Conservation (phyloP, 2,113 vertebrate species). For the Psammodynastes pulverulentus region DNA sequence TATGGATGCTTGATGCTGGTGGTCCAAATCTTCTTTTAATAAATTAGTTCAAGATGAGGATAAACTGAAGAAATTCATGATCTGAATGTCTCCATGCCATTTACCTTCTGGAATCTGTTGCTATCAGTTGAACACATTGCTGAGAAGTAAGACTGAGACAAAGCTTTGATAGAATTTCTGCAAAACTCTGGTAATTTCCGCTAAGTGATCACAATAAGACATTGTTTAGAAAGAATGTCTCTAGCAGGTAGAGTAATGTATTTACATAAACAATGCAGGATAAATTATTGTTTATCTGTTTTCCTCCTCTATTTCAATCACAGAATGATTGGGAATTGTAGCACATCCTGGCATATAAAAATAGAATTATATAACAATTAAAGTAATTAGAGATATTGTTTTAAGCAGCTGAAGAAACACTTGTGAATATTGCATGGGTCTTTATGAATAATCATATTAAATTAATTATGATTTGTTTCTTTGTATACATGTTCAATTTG, state of each 20-base stretch:
- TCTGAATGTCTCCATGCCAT: background rate
- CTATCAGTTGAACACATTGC: background rate
- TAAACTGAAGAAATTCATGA: background rate
- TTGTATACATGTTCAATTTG: constrained; percentile 15
- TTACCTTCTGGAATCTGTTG: background rate
- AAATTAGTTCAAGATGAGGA: background rate
- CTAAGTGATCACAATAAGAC: constrained; percentile 2
- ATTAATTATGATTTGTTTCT: constrained; percentile 1
- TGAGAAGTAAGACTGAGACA: constrained; percentile 3
- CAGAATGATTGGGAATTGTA: constrained; percentile 20
- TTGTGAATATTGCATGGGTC: constrained; percentile 25
- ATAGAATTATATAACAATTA: background rate
- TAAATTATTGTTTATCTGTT: constrained; percentile 32
- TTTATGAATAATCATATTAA: constrained; percentile 33
- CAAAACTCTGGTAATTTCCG: background rate
- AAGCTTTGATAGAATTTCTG: constrained; percentile 7
- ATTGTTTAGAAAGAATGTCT: background rate
- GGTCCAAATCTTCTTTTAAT: background rate
- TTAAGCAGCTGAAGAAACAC: background rate
- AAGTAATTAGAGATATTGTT: constrained; percentile 35
- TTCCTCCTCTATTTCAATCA: background rate
- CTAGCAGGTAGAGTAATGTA: background rate
- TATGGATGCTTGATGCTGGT: background rate
- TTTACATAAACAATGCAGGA: constrained; percentile 34
- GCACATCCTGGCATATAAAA: background rate